Evolutionary conservation across 1,140 invertebrate species (phyloP).

Genomic region (Aphaenogaster ashmeadi): DNA sequence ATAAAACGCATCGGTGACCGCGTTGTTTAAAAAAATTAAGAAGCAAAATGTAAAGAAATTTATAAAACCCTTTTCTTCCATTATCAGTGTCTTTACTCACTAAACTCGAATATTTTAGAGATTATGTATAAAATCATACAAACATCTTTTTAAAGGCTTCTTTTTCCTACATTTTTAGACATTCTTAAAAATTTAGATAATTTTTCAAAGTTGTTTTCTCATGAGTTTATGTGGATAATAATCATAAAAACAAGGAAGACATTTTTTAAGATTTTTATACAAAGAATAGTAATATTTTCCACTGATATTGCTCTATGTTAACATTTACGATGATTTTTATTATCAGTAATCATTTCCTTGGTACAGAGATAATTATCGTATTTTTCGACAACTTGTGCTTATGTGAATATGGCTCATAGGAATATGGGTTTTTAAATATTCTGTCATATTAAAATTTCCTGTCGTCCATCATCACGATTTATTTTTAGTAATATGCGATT

Average conservation of each 20-base stretch:
- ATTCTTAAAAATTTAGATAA: background rate
- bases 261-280: background rate
- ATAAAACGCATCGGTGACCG: background rate
- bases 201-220: background rate
- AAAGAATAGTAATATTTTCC: background rate
- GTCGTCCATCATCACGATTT: background rate
- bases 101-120: background rate
- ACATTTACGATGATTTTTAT: background rate
- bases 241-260: background rate
- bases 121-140: background rate
- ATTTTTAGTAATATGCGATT: background rate
- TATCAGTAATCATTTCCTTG: too few relatives aligned
- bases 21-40: conserved; percentile 1
- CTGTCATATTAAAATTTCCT: background rate
- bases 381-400: background rate
- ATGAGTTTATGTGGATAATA: background rate
- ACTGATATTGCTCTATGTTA: background rate
- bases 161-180: conserved; percentile 4
- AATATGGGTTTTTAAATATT: background rate
- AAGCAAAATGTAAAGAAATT: background rate
- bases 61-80: background rate
- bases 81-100: background rate
- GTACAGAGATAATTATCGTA: background rate
- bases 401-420: background rate
- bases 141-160: background rate